phyloP scores from a whole-genome alignment of 2,113 vertebrate species.

The Castor canadensis region DNA sequence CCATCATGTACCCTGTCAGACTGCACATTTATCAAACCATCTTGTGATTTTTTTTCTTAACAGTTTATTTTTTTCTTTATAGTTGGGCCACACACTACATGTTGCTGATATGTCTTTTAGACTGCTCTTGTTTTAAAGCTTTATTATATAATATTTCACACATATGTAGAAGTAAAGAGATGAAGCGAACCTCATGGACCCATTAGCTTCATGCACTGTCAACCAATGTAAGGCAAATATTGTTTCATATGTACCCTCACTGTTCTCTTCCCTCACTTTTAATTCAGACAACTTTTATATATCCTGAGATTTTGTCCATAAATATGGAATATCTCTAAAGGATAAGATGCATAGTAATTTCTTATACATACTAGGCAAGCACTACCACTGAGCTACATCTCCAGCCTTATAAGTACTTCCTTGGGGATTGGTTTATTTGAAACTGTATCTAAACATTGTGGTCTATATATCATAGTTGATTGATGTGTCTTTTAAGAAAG shows the following conservation, averaged over 20 bases:
- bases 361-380: not conserved
- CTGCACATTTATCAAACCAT: not conserved
- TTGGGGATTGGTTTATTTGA: not conserved
- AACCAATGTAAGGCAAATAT: not conserved
- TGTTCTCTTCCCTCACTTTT: not conserved
- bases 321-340: not conserved
- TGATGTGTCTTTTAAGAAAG: not conserved
- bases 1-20: not conserved
- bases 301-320: not conserved
- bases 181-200: not conserved
- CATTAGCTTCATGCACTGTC: not conserved
- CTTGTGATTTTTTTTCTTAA: not conserved
- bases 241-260: not conserved
- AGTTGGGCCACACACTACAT: not conserved
- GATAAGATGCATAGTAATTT: not conserved
- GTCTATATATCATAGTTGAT: not conserved
- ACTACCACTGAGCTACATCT: too few relatives aligned
- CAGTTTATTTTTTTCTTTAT: not conserved
- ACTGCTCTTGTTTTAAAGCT: not conserved
- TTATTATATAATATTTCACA: not conserved
- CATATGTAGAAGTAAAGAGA: not conserved
- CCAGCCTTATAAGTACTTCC: not conserved
- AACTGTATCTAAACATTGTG: not conserved
- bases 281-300: not conserved
- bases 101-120: not conserved